phyloP scores from a whole-genome alignment of 2,888 invertebrate genomes.

The Neria commutata region DNA sequence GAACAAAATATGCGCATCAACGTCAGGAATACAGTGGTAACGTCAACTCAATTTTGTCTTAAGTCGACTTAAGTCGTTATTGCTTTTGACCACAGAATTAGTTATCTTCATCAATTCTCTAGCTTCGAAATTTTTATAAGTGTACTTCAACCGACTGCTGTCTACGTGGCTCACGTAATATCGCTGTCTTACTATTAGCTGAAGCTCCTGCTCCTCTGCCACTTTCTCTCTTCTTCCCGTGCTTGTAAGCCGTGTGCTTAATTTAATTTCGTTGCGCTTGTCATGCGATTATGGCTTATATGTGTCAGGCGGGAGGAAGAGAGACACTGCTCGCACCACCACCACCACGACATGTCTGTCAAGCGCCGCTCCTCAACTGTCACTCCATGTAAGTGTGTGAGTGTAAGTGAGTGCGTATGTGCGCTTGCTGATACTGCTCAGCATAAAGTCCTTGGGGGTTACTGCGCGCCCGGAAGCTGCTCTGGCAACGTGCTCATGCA shows the following conservation, averaged over 20 bases:
- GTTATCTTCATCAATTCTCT: too few relatives aligned
- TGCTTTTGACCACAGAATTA: too few relatives aligned
- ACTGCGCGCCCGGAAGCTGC: constrained; percentile 10
- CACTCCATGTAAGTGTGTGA: background rate
- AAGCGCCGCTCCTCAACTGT: constrained; percentile 8
- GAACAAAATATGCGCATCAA: too few relatives aligned
- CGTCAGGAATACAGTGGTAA: too few relatives aligned
- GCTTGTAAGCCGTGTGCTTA: constrained; percentile 36
- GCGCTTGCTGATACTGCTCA: background rate
- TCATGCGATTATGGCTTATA: constrained; percentile 32
- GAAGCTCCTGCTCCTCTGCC: background rate
- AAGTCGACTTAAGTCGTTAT: too few relatives aligned
- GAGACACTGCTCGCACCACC: background rate
- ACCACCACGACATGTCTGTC: background rate
- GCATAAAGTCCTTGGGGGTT: too few relatives aligned
- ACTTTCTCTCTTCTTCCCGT: background rate
- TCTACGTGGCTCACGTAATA: too few relatives aligned
- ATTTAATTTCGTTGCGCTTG: constrained; percentile 40
- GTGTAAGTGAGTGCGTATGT: background rate
- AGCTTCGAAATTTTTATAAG: too few relatives aligned
- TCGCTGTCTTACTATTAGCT: too few relatives aligned
- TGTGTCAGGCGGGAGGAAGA: constrained; percentile 22
- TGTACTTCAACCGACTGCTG: too few relatives aligned
- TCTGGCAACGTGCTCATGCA: background rate
- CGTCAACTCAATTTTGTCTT: too few relatives aligned